Evolutionary conservation across 2,113 vertebrate species (phyloP).

Genomic region (Corythaixoides concolor): DNA sequence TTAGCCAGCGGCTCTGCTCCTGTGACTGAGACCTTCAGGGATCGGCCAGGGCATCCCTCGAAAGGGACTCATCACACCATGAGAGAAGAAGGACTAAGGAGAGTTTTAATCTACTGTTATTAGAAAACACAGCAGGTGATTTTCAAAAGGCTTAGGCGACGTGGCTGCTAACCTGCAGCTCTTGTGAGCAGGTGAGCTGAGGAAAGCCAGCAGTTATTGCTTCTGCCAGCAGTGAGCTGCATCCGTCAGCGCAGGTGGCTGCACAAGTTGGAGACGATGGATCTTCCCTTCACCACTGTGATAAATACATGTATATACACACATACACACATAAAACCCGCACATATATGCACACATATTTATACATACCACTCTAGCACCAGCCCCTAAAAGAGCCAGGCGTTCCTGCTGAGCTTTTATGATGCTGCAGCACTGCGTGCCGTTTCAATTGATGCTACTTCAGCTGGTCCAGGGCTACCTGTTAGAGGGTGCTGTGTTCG

Average conservation of each 20-base stretch:
- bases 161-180: neutral
- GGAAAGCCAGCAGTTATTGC: neutral
- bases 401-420: neutral
- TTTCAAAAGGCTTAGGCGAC: neutral
- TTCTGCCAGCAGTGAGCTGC: neutral
- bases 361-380: neutral
- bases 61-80: neutral
- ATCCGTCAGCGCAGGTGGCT: neutral
- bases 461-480: neutral
- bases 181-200: accelerated
- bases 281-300: neutral
- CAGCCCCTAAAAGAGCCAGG: neutral
- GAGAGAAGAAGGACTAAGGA: neutral
- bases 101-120: neutral
- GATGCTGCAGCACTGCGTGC: neutral
- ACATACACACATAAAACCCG: neutral
- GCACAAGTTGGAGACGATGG: accelerated
- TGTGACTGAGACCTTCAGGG: neutral
- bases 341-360: too few species aligned
- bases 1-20: neutral
- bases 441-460: neutral
- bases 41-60: neutral
- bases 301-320: neutral
- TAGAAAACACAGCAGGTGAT: neutral
- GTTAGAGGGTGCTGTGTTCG: accelerated